These are phyloP conservation scores for Xiphophorus couchianus DNA, from an alignment of 2,113 vertebrate genomes.

Conservation along the genomic window DNA sequence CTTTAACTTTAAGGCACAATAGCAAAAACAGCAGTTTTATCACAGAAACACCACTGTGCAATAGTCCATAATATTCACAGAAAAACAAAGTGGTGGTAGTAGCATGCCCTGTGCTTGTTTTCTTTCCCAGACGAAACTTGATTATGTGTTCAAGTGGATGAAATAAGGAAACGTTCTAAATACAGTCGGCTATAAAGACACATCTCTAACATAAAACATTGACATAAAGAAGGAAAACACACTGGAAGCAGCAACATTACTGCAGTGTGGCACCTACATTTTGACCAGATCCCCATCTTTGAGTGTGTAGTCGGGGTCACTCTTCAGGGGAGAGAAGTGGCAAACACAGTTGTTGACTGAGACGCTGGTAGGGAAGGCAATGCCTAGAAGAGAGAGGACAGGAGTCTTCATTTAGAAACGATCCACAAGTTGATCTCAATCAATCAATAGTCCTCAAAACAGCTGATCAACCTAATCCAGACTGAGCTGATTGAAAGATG, in stretches of 20 bases:
- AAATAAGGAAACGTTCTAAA: not conserved
- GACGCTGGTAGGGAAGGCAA: conserved; percentile 96
- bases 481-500: not conserved
- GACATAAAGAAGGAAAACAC: conserved; percentile 36
- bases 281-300: conserved; percentile 96
- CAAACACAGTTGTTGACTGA: conserved; percentile 98
- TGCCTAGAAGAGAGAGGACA: conserved; percentile 80
- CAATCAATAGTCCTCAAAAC: not conserved
- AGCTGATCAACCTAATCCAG: not conserved
- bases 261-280: conserved; percentile 83
- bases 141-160: not conserved
- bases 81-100: not conserved
- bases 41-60: not conserved
- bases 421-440: conserved; percentile 29
- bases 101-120: not conserved
- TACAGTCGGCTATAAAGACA: conserved; percentile 29
- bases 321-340: conserved; percentile 99
- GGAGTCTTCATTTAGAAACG: conserved; percentile 59
- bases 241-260: conserved; percentile 25
- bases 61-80: not conserved
- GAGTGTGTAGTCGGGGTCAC: conserved; percentile 93
- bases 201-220: conserved; percentile 26
- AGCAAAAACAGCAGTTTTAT: not conserved
- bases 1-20: not conserved
- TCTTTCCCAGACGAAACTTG: not conserved